These are phyloP conservation scores for Zaprionus capensis DNA, from an alignment of 1,140 invertebrate species.

Conservation along the genomic window DNA sequence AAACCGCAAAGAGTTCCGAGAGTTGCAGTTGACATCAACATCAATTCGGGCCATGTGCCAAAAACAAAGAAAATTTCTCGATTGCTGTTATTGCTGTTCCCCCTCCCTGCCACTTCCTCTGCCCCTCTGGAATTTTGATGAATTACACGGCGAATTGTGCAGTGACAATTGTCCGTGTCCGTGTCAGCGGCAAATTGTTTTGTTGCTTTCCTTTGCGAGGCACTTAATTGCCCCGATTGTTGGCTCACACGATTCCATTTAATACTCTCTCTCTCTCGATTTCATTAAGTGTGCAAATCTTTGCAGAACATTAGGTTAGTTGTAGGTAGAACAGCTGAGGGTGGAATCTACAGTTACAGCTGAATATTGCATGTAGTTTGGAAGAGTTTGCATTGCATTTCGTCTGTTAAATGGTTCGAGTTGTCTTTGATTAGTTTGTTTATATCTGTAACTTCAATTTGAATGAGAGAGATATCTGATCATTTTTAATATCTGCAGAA, in stretches of 20 bases:
- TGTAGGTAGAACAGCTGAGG: not conserved
- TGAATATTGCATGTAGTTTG: not conserved
- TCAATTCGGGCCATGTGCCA: conserved; percentile 50
- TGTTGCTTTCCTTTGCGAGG: conserved; percentile 25
- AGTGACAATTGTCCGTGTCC: conserved; percentile 59
- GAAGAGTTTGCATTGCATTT: not conserved
- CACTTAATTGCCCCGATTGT: conserved; percentile 68
- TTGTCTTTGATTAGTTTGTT: not conserved
- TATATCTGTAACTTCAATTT: not conserved
- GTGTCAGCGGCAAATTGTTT: conserved; percentile 72
- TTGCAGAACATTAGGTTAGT: not conserved
- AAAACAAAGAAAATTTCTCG: conserved; percentile 68
- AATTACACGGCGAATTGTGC: conserved; percentile 63
- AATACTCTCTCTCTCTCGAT: not conserved
- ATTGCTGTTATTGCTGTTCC: conserved; percentile 26
- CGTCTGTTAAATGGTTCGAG: not conserved
- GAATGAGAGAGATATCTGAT: not conserved
- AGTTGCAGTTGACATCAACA: conserved; percentile 67
- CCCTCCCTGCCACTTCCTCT: no score
- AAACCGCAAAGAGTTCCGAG: conserved; percentile 68
- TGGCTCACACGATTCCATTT: conserved; percentile 30
- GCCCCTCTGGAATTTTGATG: conserved; percentile 59
- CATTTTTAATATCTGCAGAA: not conserved
- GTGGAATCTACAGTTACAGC: not conserved
- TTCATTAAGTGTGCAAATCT: conserved; percentile 42